Conservation (phyloP, 2,888 invertebrate species). For the Scaptomyza flava region DNA sequence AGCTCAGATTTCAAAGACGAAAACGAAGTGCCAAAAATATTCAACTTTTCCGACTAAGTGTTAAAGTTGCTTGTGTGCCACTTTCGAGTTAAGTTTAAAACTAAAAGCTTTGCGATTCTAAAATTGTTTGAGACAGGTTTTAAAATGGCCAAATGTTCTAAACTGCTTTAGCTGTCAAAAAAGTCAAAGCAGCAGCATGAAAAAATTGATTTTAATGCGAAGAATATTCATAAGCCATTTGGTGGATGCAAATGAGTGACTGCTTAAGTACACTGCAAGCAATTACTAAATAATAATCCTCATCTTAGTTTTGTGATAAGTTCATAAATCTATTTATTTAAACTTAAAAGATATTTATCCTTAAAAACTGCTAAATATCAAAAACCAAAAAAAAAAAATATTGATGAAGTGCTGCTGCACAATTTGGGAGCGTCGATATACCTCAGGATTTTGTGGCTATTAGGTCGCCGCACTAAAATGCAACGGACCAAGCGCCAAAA, state of each 20-base stretch:
- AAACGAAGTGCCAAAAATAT: not conserved
- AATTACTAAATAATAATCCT: too few relatives aligned
- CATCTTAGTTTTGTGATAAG: too few relatives aligned
- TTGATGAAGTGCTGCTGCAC: slow-evolving; percentile 37
- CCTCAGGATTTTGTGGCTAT: slow-evolving; percentile 41
- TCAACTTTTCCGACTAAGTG: not conserved
- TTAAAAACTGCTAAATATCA: not conserved
- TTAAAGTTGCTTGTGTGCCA: slow-evolving; percentile 10
- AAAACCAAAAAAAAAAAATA: slow-evolving; percentile 17
- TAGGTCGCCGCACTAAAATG: slow-evolving; percentile 45
- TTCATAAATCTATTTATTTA: too few relatives aligned
- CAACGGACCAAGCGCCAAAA: slow-evolving; percentile 31
- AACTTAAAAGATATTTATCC: not conserved
- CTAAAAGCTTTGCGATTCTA: slow-evolving; percentile 15
- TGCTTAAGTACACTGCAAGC: not conserved
- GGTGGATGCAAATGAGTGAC: too few relatives aligned
- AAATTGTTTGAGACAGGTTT: slow-evolving; percentile 3
- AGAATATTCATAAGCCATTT: not conserved
- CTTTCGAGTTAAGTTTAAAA: not conserved
- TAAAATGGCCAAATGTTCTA: not conserved
- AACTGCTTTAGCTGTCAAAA: not conserved
- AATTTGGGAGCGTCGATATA: slow-evolving; percentile 25
- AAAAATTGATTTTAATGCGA: not conserved
- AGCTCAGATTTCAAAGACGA: not conserved
- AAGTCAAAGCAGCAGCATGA: not conserved